Conservation (phyloP, 2,113 vertebrate genomes). For the Rhinoptilus africanus region DNA sequence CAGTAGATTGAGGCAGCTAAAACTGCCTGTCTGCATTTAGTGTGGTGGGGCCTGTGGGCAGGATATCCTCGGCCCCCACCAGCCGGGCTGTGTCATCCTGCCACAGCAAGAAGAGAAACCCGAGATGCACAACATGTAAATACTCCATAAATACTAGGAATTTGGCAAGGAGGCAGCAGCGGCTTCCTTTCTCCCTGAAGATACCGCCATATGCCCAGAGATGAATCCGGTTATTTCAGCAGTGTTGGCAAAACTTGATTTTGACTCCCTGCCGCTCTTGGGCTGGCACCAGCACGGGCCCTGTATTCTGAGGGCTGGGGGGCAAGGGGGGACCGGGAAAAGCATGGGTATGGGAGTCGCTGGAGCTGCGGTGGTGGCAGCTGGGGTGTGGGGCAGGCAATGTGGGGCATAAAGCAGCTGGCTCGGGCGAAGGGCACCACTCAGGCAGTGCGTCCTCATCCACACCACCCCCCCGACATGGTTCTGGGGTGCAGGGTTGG, state of each 20-base stretch:
- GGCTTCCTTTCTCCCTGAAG: conserved; percentile 58
- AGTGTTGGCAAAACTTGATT: not conserved
- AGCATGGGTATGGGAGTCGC: fast-evolving
- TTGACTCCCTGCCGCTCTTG: fast-evolving
- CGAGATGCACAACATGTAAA: conserved; percentile 33
- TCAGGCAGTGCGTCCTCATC: not conserved
- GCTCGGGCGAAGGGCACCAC: not conserved
- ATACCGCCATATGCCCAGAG: conserved; percentile 26
- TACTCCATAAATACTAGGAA: conserved; percentile 41
- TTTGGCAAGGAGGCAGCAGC: conserved; percentile 45
- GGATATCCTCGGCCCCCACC: not conserved
- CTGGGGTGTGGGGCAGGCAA: not conserved
- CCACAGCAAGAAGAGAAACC: not conserved
- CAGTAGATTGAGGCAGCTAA: not conserved
- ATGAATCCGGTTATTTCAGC: conserved; percentile 33
- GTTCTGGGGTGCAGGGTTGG: not conserved
- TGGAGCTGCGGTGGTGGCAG: not conserved
- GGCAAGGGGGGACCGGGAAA: not conserved
- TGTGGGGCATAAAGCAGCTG: not conserved
- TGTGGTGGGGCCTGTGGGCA: not conserved
- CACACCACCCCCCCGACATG: fast-evolving
- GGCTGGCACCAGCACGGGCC: not conserved
- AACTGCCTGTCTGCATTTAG: not conserved
- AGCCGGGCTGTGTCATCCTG: not conserved
- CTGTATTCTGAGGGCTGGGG: fast-evolving